Conservation (phyloP, 2,797 vertebrate species). For the Lacerta viridis region DNA sequence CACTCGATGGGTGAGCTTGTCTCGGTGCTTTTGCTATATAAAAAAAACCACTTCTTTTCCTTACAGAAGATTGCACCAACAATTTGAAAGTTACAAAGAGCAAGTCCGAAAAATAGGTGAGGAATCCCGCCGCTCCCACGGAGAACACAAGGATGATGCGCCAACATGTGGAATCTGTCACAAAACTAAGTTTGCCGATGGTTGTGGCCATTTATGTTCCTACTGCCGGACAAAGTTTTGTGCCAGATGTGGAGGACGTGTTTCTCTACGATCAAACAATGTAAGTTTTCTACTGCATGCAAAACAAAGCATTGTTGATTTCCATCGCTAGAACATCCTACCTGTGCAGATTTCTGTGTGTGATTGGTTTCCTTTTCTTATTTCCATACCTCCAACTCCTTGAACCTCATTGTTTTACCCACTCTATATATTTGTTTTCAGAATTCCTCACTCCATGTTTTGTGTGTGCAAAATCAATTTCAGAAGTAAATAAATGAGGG, state of each 20-base stretch:
- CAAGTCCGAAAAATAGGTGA: conserved; percentile 97
- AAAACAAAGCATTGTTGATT: neutral
- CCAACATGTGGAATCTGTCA: conserved; percentile 98
- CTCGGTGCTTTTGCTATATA: conserved; percentile 64
- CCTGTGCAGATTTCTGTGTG: neutral
- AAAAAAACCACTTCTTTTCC: conserved; percentile 73
- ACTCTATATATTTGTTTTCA: neutral
- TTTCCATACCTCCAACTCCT: neutral
- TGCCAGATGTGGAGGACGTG: conserved; percentile 95
- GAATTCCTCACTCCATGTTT: conserved; percentile 1
- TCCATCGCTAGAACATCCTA: neutral
- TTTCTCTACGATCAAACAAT: conserved; percentile 97
- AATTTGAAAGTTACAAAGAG: conserved; percentile 99
- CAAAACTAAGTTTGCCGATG: conserved; percentile 98
- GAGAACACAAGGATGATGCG: conserved; percentile 96
- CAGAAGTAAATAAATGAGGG: neutral
- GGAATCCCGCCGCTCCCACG: conserved; percentile 92
- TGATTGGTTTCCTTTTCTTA: neutral
- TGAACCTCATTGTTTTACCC: conserved; percentile 36
- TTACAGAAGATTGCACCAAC: conserved; percentile 96
- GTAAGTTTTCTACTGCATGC: conserved; percentile 83
- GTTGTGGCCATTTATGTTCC: conserved; percentile 97
- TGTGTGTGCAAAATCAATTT: neutral
- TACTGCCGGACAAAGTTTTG: conserved; percentile 99
- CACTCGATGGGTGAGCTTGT: conserved; percentile 25